These are phyloP conservation scores for Epizoanthus ramosus DNA, from an alignment of 92 coral and sea anemone species.

Conservation along the genomic window DNA sequence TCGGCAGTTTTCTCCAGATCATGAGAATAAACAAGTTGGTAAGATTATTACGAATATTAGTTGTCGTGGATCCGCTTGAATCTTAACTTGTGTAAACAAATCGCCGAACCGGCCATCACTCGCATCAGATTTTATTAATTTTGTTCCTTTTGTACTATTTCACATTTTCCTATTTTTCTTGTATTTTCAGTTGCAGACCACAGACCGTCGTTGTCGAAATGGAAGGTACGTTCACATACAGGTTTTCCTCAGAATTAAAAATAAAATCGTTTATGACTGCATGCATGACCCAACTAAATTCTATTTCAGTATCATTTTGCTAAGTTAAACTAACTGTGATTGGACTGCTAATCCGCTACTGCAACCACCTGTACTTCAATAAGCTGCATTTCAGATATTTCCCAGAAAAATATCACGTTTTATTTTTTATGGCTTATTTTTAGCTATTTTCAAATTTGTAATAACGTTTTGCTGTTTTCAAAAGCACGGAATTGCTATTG, in stretches of 20 bases:
- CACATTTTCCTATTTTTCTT: background rate
- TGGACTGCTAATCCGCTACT: too few species aligned
- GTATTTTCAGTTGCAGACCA: constrained; percentile 38
- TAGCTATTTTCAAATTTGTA: too few species aligned
- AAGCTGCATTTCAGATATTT: background rate
- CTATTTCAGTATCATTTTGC: constrained; percentile 7
- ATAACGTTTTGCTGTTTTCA: too few species aligned
- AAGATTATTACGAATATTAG: constrained; percentile 27
- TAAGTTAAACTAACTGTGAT: background rate
- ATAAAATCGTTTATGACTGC: background rate
- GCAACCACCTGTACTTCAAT: too few species aligned
- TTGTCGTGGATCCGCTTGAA: background rate
- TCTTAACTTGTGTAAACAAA: constrained; percentile 16
- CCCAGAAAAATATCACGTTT: background rate
- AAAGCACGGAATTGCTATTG: too few species aligned
- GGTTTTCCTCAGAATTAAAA: background rate
- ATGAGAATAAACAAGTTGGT: constrained; percentile 78
- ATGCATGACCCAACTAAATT: background rate
- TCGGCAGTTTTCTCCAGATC: constrained; percentile 53
- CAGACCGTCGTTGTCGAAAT: constrained; percentile 90
- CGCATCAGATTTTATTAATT: background rate
- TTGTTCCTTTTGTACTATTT: background rate
- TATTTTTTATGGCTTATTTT: too few species aligned
- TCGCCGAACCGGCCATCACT: background rate
- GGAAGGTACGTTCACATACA: constrained; percentile 75